Conservation (phyloP, 2,113 vertebrate genomes). For the Channa maculata region DNA sequence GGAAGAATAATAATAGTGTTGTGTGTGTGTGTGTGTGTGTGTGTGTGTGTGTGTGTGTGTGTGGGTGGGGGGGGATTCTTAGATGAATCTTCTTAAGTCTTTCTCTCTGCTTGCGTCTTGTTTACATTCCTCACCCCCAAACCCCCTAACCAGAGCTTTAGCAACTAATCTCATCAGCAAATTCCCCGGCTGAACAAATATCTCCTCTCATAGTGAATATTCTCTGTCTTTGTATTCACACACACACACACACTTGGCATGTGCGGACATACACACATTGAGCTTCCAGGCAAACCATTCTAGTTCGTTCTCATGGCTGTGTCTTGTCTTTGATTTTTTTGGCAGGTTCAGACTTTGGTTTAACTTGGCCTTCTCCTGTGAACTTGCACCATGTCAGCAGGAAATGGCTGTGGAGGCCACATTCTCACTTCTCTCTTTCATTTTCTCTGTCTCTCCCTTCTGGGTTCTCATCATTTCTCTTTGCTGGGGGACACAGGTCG, state of each 20-base stretch:
- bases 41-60: no score
- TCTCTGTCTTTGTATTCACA: conserved; percentile 37
- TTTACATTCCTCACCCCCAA: conserved; percentile 70
- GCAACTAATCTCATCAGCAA: conserved; percentile 71
- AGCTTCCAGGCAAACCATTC: conserved; percentile 13
- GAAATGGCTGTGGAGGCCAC: conserved; percentile 26
- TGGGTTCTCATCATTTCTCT: not conserved
- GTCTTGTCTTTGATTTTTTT: conserved; percentile 15
- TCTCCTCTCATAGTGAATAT: conserved; percentile 59
- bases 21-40: no score
- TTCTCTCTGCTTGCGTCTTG: conserved; percentile 49
- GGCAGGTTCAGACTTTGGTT: not conserved
- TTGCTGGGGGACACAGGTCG: conserved; percentile 2
- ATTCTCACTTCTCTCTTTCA: conserved; percentile 24
- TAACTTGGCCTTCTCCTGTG: conserved; percentile 6
- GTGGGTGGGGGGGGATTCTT: not conserved
- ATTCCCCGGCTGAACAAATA: conserved; percentile 74
- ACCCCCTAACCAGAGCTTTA: conserved; percentile 52
- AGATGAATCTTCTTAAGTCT: conserved; percentile 37
- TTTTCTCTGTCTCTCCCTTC: conserved; percentile 15
- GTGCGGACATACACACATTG: not conserved
- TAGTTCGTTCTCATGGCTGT: conserved; percentile 5
- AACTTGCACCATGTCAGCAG: conserved; percentile 11
- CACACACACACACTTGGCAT: conserved; percentile 9
- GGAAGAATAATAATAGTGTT: conserved; percentile 11